These are phyloP conservation scores for Apteryx owenii DNA, from an alignment of 2,113 vertebrate species.

Conservation along the genomic window DNA sequence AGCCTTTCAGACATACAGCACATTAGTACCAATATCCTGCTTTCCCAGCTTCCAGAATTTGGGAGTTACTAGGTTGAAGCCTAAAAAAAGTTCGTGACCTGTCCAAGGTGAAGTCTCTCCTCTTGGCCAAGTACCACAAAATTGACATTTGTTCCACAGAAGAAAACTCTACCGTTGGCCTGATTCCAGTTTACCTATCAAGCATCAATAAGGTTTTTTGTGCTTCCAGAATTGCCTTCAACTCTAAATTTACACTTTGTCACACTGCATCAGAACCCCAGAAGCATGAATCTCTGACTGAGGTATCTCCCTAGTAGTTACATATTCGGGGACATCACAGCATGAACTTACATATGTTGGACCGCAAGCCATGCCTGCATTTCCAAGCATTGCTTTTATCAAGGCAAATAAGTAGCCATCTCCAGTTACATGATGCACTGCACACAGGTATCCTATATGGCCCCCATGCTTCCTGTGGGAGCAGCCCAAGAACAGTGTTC, in stretches of 20 bases:
- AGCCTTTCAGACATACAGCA: background rate
- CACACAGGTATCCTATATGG: fast-evolving
- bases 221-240: background rate
- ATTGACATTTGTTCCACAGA: background rate
- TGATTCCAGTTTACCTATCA: background rate
- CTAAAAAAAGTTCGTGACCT: background rate
- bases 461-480: background rate
- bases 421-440: fast-evolving
- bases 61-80: background rate
- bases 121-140: background rate
- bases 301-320: background rate
- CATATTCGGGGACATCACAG: background rate
- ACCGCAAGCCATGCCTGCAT: background rate
- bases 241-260: background rate
- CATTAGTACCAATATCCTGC: background rate
- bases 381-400: background rate
- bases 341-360: background rate
- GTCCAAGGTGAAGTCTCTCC: background rate
- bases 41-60: background rate
- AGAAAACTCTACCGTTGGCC: background rate
- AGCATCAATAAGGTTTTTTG: background rate
- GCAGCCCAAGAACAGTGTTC: background rate
- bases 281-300: fast-evolving
- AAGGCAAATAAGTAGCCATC: background rate
- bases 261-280: background rate